Conservation (phyloP, 1,140 invertebrate species). For the Eufriesea mexicana region DNA sequence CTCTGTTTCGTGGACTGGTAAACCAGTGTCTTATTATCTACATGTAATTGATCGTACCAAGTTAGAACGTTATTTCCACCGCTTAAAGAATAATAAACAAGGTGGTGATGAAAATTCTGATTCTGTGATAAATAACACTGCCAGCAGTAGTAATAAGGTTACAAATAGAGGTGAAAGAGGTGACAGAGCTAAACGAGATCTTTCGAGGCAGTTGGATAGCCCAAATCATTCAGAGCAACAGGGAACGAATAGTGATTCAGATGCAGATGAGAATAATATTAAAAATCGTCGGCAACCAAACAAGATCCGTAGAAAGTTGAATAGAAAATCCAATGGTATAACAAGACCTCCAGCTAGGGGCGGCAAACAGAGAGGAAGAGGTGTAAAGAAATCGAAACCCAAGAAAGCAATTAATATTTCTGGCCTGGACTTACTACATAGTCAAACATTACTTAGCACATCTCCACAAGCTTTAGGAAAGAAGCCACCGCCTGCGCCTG, state of each 20-base stretch:
- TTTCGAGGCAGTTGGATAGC: conserved; percentile 78
- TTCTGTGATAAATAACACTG: conserved; percentile 82
- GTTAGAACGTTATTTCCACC: conserved; percentile 97
- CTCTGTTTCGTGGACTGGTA: conserved; percentile 91
- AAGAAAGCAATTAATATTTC: conserved; percentile 89
- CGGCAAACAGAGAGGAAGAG: conserved; percentile 80
- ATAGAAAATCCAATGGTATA: conserved; percentile 77
- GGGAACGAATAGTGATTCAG: conserved; percentile 76
- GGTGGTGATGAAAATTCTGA: conserved; percentile 83
- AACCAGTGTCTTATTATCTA: conserved; percentile 98
- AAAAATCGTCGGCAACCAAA: conserved; percentile 75
- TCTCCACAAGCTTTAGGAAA: conserved; percentile 86
- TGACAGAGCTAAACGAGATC: conserved; percentile 78
- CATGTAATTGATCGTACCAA: conserved; percentile 98
- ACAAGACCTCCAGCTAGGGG: conserved; percentile 75
- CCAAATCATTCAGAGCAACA: conserved; percentile 77
- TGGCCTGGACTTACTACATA: conserved; percentile 94
- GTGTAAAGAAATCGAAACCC: conserved; percentile 83
- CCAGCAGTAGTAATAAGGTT: conserved; percentile 78
- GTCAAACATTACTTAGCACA: conserved; percentile 94
- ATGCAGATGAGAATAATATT: conserved; percentile 69
- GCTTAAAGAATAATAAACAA: conserved; percentile 93
- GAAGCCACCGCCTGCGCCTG: conserved; percentile 91
- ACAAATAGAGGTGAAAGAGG: conserved; percentile 72
- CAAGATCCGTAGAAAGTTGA: conserved; percentile 81